A percentile compares a stretch with the other conserved stretches of the same genome.
phyloP scores from a whole-genome alignment of 2,113 vertebrate species.

The Lasiurus borealis region DNA sequence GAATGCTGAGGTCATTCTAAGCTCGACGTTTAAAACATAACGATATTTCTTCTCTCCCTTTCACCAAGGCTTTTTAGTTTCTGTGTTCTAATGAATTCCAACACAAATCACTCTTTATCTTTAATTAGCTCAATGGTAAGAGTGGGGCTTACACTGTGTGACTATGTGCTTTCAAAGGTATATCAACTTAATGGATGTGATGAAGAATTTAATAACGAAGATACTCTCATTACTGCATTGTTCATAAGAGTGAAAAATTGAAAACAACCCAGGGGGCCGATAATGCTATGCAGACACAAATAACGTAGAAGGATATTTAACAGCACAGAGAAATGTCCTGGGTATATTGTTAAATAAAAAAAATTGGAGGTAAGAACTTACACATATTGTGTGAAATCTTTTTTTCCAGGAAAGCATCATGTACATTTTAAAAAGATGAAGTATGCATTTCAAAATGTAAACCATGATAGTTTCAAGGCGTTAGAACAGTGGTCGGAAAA shows the following conservation, averaged over 20 bases:
- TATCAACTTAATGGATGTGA: neutral
- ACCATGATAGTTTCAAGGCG: neutral
- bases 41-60: neutral
- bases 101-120: slow-evolving; percentile 28
- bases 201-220: slow-evolving; percentile 43
- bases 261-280: slow-evolving; percentile 4
- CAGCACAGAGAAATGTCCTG: neutral
- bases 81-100: slow-evolving; percentile 33
- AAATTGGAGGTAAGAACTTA: neutral
- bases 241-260: slow-evolving; percentile 21
- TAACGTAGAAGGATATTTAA: slow-evolving; percentile 11
- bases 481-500: too few relatives aligned
- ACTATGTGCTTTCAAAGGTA: slow-evolving; percentile 21
- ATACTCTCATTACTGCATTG: neutral
- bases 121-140: slow-evolving; percentile 51
- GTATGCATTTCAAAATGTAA: slow-evolving; percentile 29
- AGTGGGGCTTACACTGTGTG: neutral
- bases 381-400: neutral
- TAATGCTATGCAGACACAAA: neutral
- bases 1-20: neutral
- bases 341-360: slow-evolving; percentile 29
- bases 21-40: slow-evolving; percentile 20
- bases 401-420: slow-evolving; percentile 26
- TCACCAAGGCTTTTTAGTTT: neutral
- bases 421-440: slow-evolving; percentile 42